Conservation (phyloP, 2,888 invertebrate genomes). For the Drosophila paramelanica region DNA sequence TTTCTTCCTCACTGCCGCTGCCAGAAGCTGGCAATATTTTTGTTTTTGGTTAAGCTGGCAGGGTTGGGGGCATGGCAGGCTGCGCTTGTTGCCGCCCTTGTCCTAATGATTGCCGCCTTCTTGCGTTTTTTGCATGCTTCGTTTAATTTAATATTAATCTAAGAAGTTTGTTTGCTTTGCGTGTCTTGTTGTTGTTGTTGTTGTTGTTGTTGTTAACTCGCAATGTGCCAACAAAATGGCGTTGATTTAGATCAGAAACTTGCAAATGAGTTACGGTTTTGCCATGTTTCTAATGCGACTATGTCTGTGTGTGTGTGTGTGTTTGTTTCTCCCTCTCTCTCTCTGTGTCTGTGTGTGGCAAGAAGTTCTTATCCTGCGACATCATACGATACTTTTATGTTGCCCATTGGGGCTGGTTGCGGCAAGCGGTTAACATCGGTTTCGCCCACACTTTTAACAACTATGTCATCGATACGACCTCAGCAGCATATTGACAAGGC, state of each 20-base stretch:
- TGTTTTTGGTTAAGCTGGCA: conserved; percentile 17
- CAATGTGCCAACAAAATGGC: conserved; percentile 51
- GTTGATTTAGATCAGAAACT: conserved; percentile 42
- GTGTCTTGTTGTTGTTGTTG: conserved; percentile 36
- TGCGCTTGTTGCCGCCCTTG: conserved; percentile 45
- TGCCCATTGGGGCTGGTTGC: neutral
- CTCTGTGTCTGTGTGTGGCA: neutral
- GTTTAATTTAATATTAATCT: conserved; percentile 84
- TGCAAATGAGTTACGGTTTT: conserved; percentile 41
- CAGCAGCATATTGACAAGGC: conserved; percentile 1
- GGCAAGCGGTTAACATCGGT: neutral
- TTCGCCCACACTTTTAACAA: neutral
- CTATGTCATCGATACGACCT: neutral
- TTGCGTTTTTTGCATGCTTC: conserved; percentile 80
- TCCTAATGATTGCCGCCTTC: conserved; percentile 77
- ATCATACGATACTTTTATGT: neutral
- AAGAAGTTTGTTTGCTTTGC: conserved; percentile 70
- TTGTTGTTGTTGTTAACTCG: conserved; percentile 30
- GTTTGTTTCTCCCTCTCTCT: neutral
- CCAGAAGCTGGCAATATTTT: conserved; percentile 40
- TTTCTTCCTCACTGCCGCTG: conserved; percentile 29
- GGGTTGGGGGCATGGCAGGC: conserved; percentile 5
- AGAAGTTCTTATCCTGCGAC: neutral
- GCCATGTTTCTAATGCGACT: neutral
- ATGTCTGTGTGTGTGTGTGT: neutral